These are phyloP conservation scores for Centrocercus urophasianus DNA, from an alignment of 2,113 vertebrate genomes.

Conservation along the genomic window DNA sequence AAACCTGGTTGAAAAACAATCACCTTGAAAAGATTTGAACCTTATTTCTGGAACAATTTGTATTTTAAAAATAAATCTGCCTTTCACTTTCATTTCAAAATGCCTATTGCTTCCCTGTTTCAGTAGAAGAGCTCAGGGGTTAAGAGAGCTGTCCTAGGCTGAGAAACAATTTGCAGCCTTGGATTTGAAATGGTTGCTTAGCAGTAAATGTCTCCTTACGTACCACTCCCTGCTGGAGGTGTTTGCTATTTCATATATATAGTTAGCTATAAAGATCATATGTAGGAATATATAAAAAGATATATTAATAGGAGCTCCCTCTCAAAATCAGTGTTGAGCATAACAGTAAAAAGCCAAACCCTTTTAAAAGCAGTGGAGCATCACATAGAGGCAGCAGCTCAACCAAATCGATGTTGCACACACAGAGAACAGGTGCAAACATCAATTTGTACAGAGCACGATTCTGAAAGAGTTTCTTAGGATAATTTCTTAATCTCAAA, in stretches of 20 bases:
- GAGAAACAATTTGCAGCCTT: constrained; percentile 51
- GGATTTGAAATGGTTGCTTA: constrained; percentile 57
- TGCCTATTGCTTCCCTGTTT: background rate
- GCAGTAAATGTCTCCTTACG: constrained; percentile 46
- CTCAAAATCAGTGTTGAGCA: background rate
- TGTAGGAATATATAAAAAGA: constrained; percentile 17
- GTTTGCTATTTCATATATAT: constrained; percentile 44
- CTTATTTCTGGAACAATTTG: background rate
- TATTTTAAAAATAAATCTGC: background rate
- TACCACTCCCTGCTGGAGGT: constrained; percentile 36
- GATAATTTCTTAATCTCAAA: background rate
- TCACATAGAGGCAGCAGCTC: background rate
- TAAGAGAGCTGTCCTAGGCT: constrained; percentile 33
- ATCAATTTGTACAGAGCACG: background rate
- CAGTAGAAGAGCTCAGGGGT: constrained; percentile 39
- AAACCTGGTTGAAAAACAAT: background rate
- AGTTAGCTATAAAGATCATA: constrained; percentile 26
- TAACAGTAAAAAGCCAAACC: constrained; percentile 12
- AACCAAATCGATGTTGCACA: background rate
- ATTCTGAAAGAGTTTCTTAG: background rate
- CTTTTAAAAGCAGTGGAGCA: constrained; percentile 8
- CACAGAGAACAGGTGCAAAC: background rate
- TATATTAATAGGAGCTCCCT: constrained; percentile 51
- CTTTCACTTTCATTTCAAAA: background rate
- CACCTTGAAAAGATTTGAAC: background rate